Base-by-base conservation (phyloP, 1,140 invertebrate genomes). In the Saccostrea glomerata region DNA sequence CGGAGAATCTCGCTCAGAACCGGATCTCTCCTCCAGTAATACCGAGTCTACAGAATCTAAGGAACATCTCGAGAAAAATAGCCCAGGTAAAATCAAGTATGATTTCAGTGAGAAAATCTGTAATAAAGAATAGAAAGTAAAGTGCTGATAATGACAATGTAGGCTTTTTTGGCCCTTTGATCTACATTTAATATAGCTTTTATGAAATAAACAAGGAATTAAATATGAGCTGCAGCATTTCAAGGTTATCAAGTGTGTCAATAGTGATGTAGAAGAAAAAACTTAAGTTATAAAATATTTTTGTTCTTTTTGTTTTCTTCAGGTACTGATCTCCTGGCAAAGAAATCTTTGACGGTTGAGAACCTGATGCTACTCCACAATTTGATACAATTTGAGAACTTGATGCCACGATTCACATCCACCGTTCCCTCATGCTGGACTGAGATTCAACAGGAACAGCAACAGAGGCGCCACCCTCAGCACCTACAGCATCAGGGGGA, bases 401-500 rank as follows among this genome's bases (percentile, higher is more conserved):
- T 96, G 11, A 95, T 96, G 63, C 95, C 95, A 5, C 87, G 94
- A 17, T 98, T 98, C 93, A 97, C 97, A 84, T 97, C 97, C 9
- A 98, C 98, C n/a, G 97, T 98, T 0, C 97, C 98, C 2, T 97
- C 97, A 47, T 98, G 98, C 94, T 98, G 98, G 98, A 97, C 96
- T 90, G 98, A 98, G 95, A 96, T 98, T 92, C 97, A 98, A 92
- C 98, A 98, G 89, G 97, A 97, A 25, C 97, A 98, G 93, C 97
- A 98, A 88, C 98, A 98, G 90, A 96, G 98, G 17, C 96, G 97
- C 23, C 97, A 97, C 95, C 97, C 97, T 0, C 97, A 97, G 91
- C 97, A 97, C 94, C 94, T 97, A 85, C 96, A 97, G 89, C 96
- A 95, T 84, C 95, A 95, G 89, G 97, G 98, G 91, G 97, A 97